phyloP scores from a whole-genome alignment of 2,113 vertebrate species.

The Erythrocercus mccallii region DNA sequence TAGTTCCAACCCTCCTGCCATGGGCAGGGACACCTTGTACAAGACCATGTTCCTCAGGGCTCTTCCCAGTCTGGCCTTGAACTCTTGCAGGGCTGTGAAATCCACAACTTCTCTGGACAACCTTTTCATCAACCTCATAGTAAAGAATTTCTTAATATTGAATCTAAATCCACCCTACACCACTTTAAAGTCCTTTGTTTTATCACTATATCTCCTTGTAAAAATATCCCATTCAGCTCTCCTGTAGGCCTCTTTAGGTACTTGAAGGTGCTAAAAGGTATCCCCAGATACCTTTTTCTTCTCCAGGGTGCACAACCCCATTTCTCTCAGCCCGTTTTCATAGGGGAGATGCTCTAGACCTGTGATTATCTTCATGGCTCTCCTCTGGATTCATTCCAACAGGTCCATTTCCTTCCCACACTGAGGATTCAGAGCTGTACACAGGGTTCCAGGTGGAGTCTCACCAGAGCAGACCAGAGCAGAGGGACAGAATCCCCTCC shows the following conservation, averaged over 20 bases:
- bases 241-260: background rate
- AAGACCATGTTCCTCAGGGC: background rate
- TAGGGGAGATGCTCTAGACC: background rate
- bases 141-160: background rate
- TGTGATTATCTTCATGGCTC: background rate
- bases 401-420: background rate
- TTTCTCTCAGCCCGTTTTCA: background rate
- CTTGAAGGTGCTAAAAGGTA: background rate
- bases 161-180: background rate
- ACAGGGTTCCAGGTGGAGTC: background rate
- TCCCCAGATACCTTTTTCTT: background rate
- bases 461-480: background rate
- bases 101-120: background rate
- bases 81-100: background rate
- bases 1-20: background rate
- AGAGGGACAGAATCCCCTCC: background rate
- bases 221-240: background rate
- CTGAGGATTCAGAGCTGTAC: background rate
- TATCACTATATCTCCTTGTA: background rate
- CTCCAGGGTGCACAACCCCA: background rate
- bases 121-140: background rate
- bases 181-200: background rate
- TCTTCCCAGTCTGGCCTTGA: rapidly evolving
- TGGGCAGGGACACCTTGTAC: too few species aligned
- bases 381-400: background rate